Base-by-base conservation (phyloP, 2,888 invertebrate genomes). In the Nebria brevicollis region DNA sequence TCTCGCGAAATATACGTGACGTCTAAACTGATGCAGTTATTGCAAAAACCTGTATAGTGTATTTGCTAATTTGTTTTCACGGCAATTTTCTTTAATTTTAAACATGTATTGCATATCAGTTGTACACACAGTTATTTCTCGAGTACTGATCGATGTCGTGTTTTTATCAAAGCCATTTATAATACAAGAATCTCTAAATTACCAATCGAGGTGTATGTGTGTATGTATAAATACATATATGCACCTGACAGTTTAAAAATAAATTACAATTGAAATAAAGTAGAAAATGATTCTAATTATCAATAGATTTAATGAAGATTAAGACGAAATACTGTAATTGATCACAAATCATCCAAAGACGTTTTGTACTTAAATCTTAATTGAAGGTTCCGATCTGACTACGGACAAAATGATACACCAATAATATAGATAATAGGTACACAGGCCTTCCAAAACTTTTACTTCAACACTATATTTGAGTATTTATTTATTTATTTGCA, bases 321-420 rank as follows among this genome's bases (percentile, higher is more conserved):
- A 79, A 79, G 73, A 74, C 75, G 54, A 79, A 79, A 68, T 77
- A 41, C 65, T 66, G 66, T 79, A 25, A 68, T 42, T 79, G 79
- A 75, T 68, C 79, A 79, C 79, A 79, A 79, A 79, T 79, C 79
- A 79, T 72, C 65, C 15, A 26, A 10, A 75, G 75, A 74, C 79
- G 79, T 75, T 79, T 79, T 54, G 74, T 64, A 66, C 26, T 68
- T 79, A 74, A 79, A 79, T 79, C 79, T 66, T 79, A 79, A 75
- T 68, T 74, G 68, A 79, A 54, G 74, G 79, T 15, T 75, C 66
- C 78, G 74, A 79, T 74, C 78, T 41, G 26, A n/a, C 15, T 65
- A 73, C 42, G 68, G 74, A 79, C 79, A 68, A 26, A 5, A 66
- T 66, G 65, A 73, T 42, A 79, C 75, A 13, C 73, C 66, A 74